phyloP scores from a whole-genome alignment of 2,888 invertebrate species.

The Mactromeris polynyma region DNA sequence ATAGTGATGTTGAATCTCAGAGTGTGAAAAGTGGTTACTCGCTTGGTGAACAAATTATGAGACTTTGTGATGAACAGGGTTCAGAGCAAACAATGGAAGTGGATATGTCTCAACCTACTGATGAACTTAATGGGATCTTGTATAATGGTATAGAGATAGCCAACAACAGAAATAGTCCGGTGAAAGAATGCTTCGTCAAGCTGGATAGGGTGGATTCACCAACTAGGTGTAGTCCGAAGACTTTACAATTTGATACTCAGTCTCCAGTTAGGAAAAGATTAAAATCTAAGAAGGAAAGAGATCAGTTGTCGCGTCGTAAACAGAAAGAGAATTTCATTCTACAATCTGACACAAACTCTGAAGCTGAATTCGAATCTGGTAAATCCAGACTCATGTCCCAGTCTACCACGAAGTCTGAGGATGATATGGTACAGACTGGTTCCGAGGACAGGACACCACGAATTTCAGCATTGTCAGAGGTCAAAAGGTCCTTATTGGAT shows the following conservation, averaged over 20 bases:
- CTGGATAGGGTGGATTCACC: slow-evolving; percentile 63
- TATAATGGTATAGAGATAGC: slow-evolving; percentile 27
- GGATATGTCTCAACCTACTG: slow-evolving; percentile 32
- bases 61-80: slow-evolving; percentile 61
- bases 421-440: slow-evolving; percentile 67
- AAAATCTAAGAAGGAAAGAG: slow-evolving; percentile 75
- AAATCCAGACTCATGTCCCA: background rate
- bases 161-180: slow-evolving; percentile 30
- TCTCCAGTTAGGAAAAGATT: slow-evolving; percentile 71
- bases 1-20: slow-evolving; percentile 68
- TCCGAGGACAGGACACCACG: slow-evolving; percentile 65
- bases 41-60: slow-evolving; percentile 74
- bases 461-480: slow-evolving; percentile 1
- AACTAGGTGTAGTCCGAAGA: background rate
- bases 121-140: background rate
- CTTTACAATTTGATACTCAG: background rate
- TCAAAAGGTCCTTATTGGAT: slow-evolving; percentile 69
- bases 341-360: slow-evolving; percentile 73
- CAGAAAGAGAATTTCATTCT: slow-evolving; percentile 72
- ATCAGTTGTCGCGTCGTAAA: slow-evolving; percentile 70
- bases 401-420: slow-evolving; percentile 55
- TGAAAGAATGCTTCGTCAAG: slow-evolving; percentile 64
- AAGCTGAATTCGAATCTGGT: slow-evolving; percentile 52
- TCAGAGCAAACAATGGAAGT: slow-evolving; percentile 61
- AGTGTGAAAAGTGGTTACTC: slow-evolving; percentile 74